Base-by-base conservation (phyloP, 2,797 vertebrate genomes). In the Coluber constrictor region DNA sequence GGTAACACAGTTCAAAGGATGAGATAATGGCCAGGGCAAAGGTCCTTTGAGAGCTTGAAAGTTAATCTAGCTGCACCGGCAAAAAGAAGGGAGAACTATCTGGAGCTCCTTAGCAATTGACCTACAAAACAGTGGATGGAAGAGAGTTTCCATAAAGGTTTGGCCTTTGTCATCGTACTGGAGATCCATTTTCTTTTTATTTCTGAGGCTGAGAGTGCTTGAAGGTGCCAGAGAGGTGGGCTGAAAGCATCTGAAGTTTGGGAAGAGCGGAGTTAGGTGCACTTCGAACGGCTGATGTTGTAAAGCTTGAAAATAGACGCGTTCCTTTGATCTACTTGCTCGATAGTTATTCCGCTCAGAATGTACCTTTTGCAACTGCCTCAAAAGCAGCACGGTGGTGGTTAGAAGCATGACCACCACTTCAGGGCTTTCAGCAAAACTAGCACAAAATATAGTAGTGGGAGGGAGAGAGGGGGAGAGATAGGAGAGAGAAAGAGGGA, bases 111-210 rank as follows among this genome's bases (percentile, higher is more conserved):
- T n/a, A 9, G 56, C 86, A 61, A 56, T 32, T 88, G 56, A 55
- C 63, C 18, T 93, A 97, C 96, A 95, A 97, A 98, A 96, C 94
- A 32, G 0, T 97, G 94, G 93, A 90, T 96, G 95, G 32, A 55
- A 96, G 92, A 15, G 94, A 91, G 94, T 94, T 92, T 94, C 91
- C 93, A 95, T 25, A 94, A 95, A 96, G 96, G 63, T 95, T 94
- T 93, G 95, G 93, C 95, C 96, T 94, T 92, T 90, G 56, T 96
- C 95, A 37, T 37, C 56, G 3, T 20, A 10, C 18, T 7, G 16
- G 18, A 27, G 74, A 55, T 90, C 79, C 32, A 43, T 5, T 1
- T 29, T 61, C 5, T 86, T 51, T 60, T 83, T 9, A 27, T 13
- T 1, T 18, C 7, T 12, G 61, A 66, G 88, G 7, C 8, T 10